Conservation (phyloP, 2,113 vertebrate genomes). For the Caretta caretta region DNA sequence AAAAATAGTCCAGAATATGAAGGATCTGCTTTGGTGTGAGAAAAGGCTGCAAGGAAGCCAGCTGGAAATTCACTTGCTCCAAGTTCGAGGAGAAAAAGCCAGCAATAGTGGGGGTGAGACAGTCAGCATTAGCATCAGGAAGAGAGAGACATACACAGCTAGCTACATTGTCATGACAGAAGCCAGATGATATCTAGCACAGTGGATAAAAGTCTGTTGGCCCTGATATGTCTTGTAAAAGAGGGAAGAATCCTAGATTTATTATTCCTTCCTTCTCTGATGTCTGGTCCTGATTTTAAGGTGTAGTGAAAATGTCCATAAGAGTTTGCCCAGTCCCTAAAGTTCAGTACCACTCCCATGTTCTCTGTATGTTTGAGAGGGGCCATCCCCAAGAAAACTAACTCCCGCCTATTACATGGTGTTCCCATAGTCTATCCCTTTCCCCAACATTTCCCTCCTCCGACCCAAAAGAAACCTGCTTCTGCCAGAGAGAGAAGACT, state of each 20-base stretch:
- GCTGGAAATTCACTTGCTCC: neutral
- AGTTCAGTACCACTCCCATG: neutral
- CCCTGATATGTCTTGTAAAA: neutral
- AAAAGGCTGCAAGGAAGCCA: neutral
- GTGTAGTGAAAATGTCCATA: neutral
- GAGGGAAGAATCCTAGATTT: neutral
- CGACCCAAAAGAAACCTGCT: neutral
- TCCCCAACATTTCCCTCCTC: neutral
- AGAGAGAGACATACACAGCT: neutral
- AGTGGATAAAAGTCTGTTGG: neutral
- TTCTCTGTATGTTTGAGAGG: neutral
- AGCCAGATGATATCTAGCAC: neutral
- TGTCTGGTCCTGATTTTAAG: neutral
- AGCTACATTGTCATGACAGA: neutral
- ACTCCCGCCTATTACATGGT: neutral
- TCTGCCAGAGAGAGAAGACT: neutral
- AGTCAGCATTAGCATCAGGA: neutral
- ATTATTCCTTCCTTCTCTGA: neutral
- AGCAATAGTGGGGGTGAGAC: accelerated
- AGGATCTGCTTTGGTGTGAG: neutral
- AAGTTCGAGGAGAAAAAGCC: neutral
- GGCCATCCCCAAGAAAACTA: neutral
- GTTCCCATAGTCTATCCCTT: neutral
- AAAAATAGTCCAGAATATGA: neutral
- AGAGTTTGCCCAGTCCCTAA: neutral